A percentile compares a stretch with the other conserved stretches of the same genome.
phyloP scores from a whole-genome alignment of 2,113 vertebrate genomes.

The mouse (Mus musculus) region DNA sequence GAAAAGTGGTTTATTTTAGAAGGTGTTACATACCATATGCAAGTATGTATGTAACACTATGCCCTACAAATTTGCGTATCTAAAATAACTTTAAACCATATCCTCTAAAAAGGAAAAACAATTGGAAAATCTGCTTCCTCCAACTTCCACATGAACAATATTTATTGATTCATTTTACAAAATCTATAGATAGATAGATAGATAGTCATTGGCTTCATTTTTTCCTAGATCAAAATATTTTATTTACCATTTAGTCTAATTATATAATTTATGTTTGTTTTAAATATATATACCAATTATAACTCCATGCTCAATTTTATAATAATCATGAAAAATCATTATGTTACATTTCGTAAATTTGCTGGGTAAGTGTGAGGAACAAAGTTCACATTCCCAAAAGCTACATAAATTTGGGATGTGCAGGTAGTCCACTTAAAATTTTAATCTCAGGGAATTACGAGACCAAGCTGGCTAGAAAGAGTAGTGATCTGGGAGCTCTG shows the following conservation, averaged over 20 bases:
- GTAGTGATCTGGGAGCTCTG: background rate
- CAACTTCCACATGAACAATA: constrained; percentile 78
- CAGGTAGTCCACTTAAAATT: background rate
- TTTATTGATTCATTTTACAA: constrained; percentile 76
- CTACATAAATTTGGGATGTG: background rate
- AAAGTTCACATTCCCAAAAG: background rate
- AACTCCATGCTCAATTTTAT: constrained; percentile 16
- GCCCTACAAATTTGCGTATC: background rate
- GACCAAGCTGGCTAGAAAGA: background rate
- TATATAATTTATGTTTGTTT: constrained; percentile 54
- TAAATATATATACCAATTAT: constrained; percentile 33
- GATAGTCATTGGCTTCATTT: constrained; percentile 18
- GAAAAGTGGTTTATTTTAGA: constrained; percentile 79
- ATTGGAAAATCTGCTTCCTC: constrained; percentile 68
- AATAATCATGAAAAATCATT: constrained; percentile 29
- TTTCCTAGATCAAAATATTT: constrained; percentile 62
- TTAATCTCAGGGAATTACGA: background rate
- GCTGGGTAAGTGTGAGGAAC: background rate
- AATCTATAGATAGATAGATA: no score
- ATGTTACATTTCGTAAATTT: constrained; percentile 10
- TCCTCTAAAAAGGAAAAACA: constrained; percentile 52
- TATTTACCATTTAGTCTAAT: constrained; percentile 41
- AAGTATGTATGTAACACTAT: background rate
- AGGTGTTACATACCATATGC: background rate
- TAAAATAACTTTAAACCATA: background rate